Evolutionary conservation across 2,888 invertebrate species (phyloP).

Genomic region (Lochmaea capreae): DNA sequence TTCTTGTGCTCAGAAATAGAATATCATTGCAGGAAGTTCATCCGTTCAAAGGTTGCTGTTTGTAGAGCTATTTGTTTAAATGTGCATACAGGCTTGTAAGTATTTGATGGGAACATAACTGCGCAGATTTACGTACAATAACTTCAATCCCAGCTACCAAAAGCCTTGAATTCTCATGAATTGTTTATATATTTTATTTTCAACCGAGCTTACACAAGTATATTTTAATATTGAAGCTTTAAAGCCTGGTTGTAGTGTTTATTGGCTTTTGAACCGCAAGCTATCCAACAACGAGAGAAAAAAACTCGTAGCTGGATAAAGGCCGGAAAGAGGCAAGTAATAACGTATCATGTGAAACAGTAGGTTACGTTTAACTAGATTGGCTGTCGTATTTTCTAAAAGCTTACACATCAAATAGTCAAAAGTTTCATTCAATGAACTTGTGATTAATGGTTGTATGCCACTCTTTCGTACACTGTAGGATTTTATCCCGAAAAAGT

Average conservation of each 20-base stretch:
- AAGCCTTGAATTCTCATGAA: no score
- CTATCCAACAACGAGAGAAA: background rate
- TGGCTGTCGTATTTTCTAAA: slow-evolving; percentile 19
- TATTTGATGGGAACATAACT: no score
- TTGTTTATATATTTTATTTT: no score
- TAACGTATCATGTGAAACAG: slow-evolving; percentile 9
- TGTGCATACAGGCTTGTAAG: no score
- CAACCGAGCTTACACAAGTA: background rate
- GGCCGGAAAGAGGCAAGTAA: background rate
- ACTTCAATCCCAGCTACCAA: no score
- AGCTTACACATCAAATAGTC: slow-evolving; percentile 19
- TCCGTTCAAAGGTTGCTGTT: no score
- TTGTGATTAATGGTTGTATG: slow-evolving; percentile 16
- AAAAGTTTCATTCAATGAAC: slow-evolving; percentile 19
- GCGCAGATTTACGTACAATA: no score
- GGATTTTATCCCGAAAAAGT: slow-evolving; percentile 3
- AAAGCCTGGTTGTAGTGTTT: background rate
- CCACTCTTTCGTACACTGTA: slow-evolving; percentile 3
- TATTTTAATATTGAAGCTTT: background rate
- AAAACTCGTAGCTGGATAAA: background rate
- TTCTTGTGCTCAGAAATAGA: no score
- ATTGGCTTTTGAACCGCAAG: no score
- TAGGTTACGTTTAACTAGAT: slow-evolving; percentile 16
- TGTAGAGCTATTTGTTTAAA: no score
- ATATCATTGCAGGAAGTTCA: no score